These are phyloP conservation scores for Pica pica DNA, from an alignment of 2,113 vertebrate genomes.

Conservation along the genomic window DNA sequence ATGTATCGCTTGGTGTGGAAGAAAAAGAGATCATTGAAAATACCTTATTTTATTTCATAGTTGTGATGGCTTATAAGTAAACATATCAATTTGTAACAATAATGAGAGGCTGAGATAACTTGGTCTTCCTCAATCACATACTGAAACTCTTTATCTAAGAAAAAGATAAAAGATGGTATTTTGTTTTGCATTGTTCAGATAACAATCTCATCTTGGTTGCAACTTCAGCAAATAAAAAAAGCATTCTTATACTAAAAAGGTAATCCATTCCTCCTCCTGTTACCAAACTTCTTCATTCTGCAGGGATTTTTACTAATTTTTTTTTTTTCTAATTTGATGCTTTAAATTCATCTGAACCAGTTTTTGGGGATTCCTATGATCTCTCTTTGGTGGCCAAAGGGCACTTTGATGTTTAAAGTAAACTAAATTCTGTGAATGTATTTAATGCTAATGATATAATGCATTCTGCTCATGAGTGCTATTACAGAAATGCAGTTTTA, in stretches of 20 bases:
- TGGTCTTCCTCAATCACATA: neutral
- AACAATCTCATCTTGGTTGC: neutral
- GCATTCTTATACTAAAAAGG: neutral
- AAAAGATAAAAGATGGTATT: neutral
- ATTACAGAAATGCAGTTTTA: neutral
- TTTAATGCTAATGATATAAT: neutral
- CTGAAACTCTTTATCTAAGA: neutral
- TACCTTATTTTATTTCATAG: neutral
- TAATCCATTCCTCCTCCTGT: neutral
- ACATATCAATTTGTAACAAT: neutral
- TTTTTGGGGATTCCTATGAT: neutral
- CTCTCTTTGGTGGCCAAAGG: neutral
- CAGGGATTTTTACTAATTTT: neutral
- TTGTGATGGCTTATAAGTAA: neutral
- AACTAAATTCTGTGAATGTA: neutral
- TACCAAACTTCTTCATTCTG: neutral
- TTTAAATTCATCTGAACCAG: neutral
- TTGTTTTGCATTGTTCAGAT: neutral
- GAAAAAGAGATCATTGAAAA: neutral
- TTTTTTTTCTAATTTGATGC: neutral
- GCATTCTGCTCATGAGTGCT: neutral
- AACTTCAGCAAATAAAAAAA: neutral
- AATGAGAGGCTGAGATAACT: neutral
- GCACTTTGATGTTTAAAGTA: neutral
- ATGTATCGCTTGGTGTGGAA: neutral